Conservation (phyloP, 2,797 vertebrate genomes). For the Sebastes minor region DNA sequence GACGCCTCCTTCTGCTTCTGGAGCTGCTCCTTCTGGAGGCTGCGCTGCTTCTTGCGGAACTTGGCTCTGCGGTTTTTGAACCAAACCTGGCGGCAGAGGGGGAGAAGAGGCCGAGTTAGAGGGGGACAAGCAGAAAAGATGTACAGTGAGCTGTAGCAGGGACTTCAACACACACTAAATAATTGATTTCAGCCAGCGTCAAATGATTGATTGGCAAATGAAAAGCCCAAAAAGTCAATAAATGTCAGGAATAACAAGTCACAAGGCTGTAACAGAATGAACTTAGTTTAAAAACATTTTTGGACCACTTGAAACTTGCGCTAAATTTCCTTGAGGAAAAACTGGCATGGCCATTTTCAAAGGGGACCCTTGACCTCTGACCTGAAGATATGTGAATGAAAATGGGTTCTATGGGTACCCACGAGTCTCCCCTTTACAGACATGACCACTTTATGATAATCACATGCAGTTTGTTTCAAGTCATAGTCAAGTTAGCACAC, state of each 20-base stretch:
- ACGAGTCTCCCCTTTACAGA: no score
- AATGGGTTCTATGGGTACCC: no score
- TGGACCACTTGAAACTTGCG: no score
- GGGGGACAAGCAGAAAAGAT: neutral
- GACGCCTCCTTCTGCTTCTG: constrained; percentile 94
- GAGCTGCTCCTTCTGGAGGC: constrained; percentile 97
- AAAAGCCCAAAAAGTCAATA: neutral
- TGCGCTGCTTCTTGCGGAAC: constrained; percentile 99
- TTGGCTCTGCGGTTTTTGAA: constrained; percentile 98
- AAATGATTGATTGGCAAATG: neutral
- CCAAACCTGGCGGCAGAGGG: constrained; percentile 87
- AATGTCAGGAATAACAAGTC: neutral
- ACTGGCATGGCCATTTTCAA: no score
- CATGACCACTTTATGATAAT: no score
- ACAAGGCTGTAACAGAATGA: neutral
- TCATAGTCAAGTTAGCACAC: no score
- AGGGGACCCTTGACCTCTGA: no score
- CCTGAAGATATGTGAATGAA: no score
- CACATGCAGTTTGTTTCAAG: no score
- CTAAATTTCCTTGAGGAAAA: fast-evolving
- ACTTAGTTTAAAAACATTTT: neutral
- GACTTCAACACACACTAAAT: neutral
- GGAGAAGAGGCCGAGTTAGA: neutral
- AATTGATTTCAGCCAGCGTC: neutral
- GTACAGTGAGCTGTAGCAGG: neutral